phyloP scores from a whole-genome alignment of 2,113 vertebrate species.

The Microtus ochrogaster region DNA sequence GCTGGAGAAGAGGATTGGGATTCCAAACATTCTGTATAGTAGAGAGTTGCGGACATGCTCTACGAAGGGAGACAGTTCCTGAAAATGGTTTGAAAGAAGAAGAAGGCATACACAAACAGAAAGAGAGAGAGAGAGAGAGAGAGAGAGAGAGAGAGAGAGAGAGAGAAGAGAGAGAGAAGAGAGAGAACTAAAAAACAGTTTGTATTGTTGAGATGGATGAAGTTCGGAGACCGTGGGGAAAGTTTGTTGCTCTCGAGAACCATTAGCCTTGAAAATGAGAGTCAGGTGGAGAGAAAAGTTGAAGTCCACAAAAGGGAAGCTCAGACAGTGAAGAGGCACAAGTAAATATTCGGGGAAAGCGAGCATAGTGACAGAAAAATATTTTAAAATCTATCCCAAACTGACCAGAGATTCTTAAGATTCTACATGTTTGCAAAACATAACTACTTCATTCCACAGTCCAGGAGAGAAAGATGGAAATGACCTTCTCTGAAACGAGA shows the following conservation, averaged over 20 bases:
- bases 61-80: neutral
- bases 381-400: conserved; percentile 49
- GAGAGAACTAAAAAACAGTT: neutral
- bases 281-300: conserved; percentile 62
- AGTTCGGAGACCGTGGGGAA: conserved; percentile 51
- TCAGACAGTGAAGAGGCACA: conserved; percentile 49
- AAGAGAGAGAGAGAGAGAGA: too few relatives aligned
- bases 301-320: neutral
- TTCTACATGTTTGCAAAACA: conserved; percentile 83
- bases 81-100: neutral
- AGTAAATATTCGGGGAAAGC: neutral
- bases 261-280: conserved; percentile 72
- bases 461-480: conserved; percentile 80
- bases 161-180: too few relatives aligned
- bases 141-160: too few relatives aligned
- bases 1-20: neutral
- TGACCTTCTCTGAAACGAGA: conserved; percentile 82
- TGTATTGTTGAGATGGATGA: conserved; percentile 48
- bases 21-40: neutral
- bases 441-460: conserved; percentile 75
- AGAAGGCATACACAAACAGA: too few relatives aligned
- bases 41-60: neutral
- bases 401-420: conserved; percentile 69
- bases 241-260: conserved; percentile 54
- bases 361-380: neutral